phyloP scores from a whole-genome alignment of 1,140 invertebrate genomes.

The Pygmarrhopalites habei region DNA sequence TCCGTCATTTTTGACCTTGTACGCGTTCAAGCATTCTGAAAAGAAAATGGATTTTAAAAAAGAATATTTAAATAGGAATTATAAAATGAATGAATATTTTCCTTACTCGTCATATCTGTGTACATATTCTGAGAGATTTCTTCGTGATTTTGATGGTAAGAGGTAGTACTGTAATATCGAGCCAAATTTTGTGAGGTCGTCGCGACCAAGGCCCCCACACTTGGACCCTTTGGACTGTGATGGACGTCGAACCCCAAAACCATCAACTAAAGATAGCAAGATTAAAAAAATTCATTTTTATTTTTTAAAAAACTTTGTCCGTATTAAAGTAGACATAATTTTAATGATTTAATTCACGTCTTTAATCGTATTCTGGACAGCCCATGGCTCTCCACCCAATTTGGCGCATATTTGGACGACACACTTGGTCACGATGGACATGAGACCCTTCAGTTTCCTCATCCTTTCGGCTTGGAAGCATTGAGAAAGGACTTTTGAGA shows the following conservation, averaged over 20 bases:
- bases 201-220: slow-evolving; percentile 69
- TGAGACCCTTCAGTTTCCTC: slow-evolving; percentile 43
- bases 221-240: slow-evolving; percentile 54
- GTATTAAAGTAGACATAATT: too few relatives aligned
- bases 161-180: slow-evolving; percentile 60
- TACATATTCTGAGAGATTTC: slow-evolving; percentile 62
- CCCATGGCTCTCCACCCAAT: slow-evolving; percentile 54
- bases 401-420: slow-evolving; percentile 55
- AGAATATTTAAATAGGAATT: not conserved
- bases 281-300: not conserved
- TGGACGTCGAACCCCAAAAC: slow-evolving; percentile 80
- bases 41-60: too few relatives aligned
- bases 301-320: not conserved
- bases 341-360: too few relatives aligned
- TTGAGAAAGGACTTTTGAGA: too few relatives aligned
- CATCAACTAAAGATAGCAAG: slow-evolving; percentile 56
- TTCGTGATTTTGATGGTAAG: slow-evolving; percentile 61
- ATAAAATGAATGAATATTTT: too few relatives aligned
- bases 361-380: slow-evolving; percentile 59
- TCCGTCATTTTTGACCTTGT: slow-evolving; percentile 38
- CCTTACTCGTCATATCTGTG: slow-evolving; percentile 50
- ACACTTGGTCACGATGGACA: slow-evolving; percentile 52
- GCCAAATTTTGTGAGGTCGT: slow-evolving; percentile 58
- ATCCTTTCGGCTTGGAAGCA: slow-evolving; percentile 20
- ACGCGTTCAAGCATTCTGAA: slow-evolving; percentile 33